These are phyloP conservation scores for Melanotaenia boesemani DNA, from an alignment of 2,797 vertebrate species.

Conservation along the genomic window DNA sequence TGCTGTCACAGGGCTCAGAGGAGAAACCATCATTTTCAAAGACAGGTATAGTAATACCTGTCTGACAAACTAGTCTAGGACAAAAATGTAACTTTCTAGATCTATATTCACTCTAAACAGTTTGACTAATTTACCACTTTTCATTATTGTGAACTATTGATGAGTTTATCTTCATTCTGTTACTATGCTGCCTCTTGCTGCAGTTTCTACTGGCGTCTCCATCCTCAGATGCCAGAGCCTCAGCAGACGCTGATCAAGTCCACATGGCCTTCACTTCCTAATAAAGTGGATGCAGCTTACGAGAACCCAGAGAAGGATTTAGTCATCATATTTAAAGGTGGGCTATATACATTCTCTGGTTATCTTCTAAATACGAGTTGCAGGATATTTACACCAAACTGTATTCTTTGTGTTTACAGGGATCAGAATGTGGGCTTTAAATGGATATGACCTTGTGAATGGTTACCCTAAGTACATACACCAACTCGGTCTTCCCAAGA, in stretches of 20 bases:
- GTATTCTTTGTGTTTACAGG: conserved; percentile 78
- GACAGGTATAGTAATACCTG: conserved; percentile 85
- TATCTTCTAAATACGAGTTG: not conserved
- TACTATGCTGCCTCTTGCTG: not conserved
- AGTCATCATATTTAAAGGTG: conserved; percentile 84
- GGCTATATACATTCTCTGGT: conserved; percentile 24
- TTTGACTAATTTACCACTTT: not conserved
- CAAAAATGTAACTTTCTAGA: not conserved
- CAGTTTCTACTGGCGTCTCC: conserved; percentile 96
- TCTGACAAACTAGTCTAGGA: not conserved
- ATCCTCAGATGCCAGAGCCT: conserved; percentile 90
- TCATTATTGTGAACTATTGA: not conserved
- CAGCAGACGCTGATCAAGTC: conserved; percentile 89
- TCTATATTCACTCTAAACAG: not conserved
- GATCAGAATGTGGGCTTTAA: conserved; percentile 93
- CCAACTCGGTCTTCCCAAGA: conserved; percentile 91
- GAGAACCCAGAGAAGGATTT: conserved; percentile 88
- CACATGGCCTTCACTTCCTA: conserved; percentile 94
- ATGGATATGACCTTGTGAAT: conserved; percentile 89
- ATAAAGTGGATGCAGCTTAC: conserved; percentile 93
- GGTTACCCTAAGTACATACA: conserved; percentile 95
- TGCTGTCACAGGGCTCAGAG: conserved; percentile 92
- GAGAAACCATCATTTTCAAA: conserved; percentile 95
- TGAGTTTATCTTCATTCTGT: not conserved
- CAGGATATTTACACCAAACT: not conserved